These are phyloP conservation scores for Phylloscopus collybita DNA, from an alignment of 2,797 vertebrate species.

Conservation along the genomic window DNA sequence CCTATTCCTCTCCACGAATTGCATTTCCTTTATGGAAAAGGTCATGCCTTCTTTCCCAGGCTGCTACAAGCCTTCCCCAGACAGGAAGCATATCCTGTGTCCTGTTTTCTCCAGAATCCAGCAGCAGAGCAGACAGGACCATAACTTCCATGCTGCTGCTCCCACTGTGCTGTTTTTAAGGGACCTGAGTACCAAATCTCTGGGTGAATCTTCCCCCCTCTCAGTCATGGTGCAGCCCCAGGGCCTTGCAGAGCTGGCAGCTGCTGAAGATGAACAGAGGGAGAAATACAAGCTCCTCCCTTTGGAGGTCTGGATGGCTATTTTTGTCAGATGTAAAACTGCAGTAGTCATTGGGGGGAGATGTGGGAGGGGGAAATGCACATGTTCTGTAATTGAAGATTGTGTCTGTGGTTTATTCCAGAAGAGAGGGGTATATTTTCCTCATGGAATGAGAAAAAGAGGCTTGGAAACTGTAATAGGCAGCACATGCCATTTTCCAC, in stretches of 20 bases:
- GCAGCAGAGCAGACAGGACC: background rate
- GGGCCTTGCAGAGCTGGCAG: background rate
- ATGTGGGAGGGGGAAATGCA: background rate
- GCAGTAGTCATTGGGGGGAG: background rate
- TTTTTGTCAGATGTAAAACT: slow-evolving; percentile 43
- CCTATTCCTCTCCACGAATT: background rate
- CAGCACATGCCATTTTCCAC: background rate
- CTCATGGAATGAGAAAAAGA: background rate
- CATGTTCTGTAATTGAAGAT: background rate
- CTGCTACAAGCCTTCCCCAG: background rate
- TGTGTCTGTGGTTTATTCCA: background rate
- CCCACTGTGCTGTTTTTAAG: background rate
- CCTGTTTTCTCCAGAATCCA: slow-evolving; percentile 8
- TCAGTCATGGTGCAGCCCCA: background rate
- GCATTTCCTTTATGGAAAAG: slow-evolving; percentile 23
- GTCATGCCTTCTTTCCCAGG: background rate
- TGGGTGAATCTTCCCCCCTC: background rate
- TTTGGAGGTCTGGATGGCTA: slow-evolving; percentile 8
- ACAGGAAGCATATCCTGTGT: slow-evolving; percentile 45
- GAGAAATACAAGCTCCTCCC: background rate
- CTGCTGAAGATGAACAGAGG: background rate
- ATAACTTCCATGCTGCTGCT: background rate
- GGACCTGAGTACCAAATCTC: background rate
- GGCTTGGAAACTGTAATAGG: background rate
- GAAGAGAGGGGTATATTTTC: background rate